These are phyloP conservation scores for Gulo gulo DNA, from an alignment of 2,113 vertebrate species.

Conservation along the genomic window DNA sequence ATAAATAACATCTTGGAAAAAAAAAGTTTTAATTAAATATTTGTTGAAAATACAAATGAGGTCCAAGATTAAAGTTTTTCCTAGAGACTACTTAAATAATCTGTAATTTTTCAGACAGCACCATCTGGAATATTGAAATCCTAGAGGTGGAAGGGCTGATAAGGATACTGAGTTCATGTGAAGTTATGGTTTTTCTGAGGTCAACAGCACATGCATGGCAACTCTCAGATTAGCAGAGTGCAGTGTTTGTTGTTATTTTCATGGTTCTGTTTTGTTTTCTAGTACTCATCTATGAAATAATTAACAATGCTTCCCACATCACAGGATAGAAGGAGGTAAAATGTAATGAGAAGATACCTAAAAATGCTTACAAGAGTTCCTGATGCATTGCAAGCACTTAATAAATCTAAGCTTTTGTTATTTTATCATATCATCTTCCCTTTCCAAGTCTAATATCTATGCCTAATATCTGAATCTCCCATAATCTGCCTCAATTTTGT, in stretches of 20 bases:
- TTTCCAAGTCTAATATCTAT: not conserved
- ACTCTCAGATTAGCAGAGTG: not conserved
- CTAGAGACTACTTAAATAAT: not conserved
- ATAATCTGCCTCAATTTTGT: not conserved
- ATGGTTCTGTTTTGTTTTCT: not conserved
- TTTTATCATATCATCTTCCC: not conserved
- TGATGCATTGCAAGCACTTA: not conserved
- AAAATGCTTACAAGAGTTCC: not conserved
- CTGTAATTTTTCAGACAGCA: not conserved
- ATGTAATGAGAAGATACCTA: not conserved
- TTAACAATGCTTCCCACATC: not conserved
- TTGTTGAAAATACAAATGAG: slow-evolving; percentile 7
- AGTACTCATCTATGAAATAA: slow-evolving; percentile 15
- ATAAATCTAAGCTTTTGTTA: not conserved
- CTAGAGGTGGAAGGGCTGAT: not conserved
- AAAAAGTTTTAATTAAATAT: not conserved
- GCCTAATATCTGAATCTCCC: not conserved
- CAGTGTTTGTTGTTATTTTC: not conserved
- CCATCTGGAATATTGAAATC: not conserved
- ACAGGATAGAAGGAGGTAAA: not conserved
- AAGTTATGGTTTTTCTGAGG: not conserved
- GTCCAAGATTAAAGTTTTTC: not conserved
- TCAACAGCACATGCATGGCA: not conserved
- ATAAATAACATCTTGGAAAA: not conserved
- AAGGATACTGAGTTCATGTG: not conserved